Conservation (phyloP, 2,797 vertebrate genomes). For the Notolepis coatsorum region DNA sequence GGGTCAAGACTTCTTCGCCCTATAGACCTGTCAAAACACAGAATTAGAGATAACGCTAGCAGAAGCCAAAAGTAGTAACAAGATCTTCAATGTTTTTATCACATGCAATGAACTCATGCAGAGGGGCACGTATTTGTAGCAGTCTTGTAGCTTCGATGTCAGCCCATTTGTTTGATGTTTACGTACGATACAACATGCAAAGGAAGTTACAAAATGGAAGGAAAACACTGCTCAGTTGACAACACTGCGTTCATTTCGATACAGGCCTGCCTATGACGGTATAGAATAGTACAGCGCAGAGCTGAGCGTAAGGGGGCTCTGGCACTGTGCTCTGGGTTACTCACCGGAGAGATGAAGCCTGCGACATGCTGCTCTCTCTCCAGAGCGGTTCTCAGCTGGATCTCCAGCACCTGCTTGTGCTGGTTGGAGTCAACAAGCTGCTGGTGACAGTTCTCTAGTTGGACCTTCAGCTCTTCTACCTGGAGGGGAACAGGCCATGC, state of each 20-base stretch:
- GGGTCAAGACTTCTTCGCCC: no score
- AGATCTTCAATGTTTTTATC: slow-evolving; percentile 56
- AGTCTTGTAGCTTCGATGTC: slow-evolving; percentile 61
- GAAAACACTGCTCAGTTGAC: slow-evolving; percentile 36
- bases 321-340: slow-evolving; percentile 25
- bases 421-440: slow-evolving; percentile 82
- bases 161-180: slow-evolving; percentile 68
- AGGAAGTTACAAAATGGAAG: slow-evolving; percentile 75
- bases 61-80: slow-evolving; percentile 66
- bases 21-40: slow-evolving; percentile 44
- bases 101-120: slow-evolving; percentile 88
- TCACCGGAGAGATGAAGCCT: slow-evolving; percentile 87
- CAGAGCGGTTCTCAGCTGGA: slow-evolving; percentile 78
- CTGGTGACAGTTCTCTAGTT: slow-evolving; percentile 83
- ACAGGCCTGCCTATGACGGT: slow-evolving; percentile 1
- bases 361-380: slow-evolving; percentile 80
- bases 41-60: slow-evolving; percentile 58
- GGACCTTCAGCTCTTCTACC: slow-evolving; percentile 84
- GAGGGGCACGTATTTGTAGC: slow-evolving; percentile 58
- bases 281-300: neutral
- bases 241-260: slow-evolving; percentile 4
- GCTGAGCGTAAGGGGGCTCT: neutral
- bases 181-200: slow-evolving; percentile 78
- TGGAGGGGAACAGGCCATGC: slow-evolving; percentile 45
- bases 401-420: slow-evolving; percentile 83